A percentile compares a stretch with the other conserved stretches of the same genome.
Evolutionary conservation across 1,140 invertebrate species (phyloP).

Genomic region (Drosophila sturtevanti): DNA sequence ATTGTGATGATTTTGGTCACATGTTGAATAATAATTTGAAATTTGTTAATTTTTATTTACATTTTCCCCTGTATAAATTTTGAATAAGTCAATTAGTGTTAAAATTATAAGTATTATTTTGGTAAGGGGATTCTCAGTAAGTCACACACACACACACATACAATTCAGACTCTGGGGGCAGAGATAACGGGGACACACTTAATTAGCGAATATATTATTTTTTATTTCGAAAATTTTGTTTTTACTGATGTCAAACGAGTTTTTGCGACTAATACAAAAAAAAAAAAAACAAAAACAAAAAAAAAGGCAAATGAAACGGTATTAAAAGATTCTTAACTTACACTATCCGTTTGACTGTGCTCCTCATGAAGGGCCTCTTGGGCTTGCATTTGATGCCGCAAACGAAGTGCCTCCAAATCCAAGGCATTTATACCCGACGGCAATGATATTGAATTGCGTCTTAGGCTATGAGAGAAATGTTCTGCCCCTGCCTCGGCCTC

Average conservation of each 20-base stretch:
- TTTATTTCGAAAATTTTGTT: neutral
- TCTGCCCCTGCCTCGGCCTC: conserved; percentile 10
- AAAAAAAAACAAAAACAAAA: neutral
- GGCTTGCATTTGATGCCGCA: conserved; percentile 74
- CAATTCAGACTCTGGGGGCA: neutral
- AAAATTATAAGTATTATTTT: conserved; percentile 23
- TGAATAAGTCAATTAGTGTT: conserved; percentile 46
- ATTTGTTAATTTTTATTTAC: conserved; percentile 20
- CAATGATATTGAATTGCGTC: conserved; percentile 77
- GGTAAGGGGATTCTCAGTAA: conserved; percentile 34
- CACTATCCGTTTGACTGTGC: conserved; percentile 53
- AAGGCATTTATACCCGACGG: conserved; percentile 75
- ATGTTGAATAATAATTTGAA: conserved; percentile 15
- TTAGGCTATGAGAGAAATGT: conserved; percentile 51
- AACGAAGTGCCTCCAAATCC: conserved; percentile 68
- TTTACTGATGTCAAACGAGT: neutral
- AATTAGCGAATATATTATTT: neutral
- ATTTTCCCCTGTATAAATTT: conserved; percentile 12
- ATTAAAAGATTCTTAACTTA: conserved; percentile 44
- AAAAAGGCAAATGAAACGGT: neutral
- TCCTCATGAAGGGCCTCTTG: conserved; percentile 74
- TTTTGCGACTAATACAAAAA: neutral
- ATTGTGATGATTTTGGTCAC: conserved; percentile 21
- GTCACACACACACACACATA: neutral
- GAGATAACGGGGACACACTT: neutral